Base-by-base conservation (phyloP, 1,140 invertebrate species). In the Megathymus violae region DNA sequence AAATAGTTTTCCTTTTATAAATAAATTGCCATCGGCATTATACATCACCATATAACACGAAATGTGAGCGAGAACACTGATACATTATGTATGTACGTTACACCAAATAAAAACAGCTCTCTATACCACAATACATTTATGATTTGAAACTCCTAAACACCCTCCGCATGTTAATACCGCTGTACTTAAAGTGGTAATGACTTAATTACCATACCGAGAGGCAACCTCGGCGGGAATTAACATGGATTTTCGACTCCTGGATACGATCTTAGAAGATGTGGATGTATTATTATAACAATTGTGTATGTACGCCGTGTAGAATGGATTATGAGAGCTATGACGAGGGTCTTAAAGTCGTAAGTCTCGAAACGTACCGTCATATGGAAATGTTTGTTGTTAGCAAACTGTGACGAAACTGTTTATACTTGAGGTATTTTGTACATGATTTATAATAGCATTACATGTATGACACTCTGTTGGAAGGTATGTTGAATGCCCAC, bases 161-260 rank as follows among this genome's bases (percentile, higher is more conserved):
- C 25, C 40, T 17, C 14, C 40, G 11, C 19, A 34, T 27, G 34
- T 60, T 47, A 60, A 56, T 47, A 48, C 56, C 56, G 44, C 25
- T 46, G 31, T 60, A 60, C 48, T 60, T 48, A 14, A 60, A 47
- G 16, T 60, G 43, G 56, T 60, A 80, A 80, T 75, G 68, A 60
- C 67, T 72, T 74, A 65, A 78, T 81, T 81, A 81, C 72, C 76
- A 78, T 81, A 81, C 71, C 74, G 78, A 77, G 69, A 67, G 66
- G 65, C 64, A 64, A 71, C 69, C 73, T 71, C 52, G 17, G 59
- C 19, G 22, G 5, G 66, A 74, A 78, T 80, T 78, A 74, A 71
- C 69, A 72, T 67, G 65, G 69, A 72, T 64, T 70, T 62, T 36
- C 61, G 48, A 60, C 63, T 64, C 50, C 34, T 43, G 51, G 19